Conservation (phyloP, 1,140 invertebrate species). For the Dinothrombium tinctorium region DNA sequence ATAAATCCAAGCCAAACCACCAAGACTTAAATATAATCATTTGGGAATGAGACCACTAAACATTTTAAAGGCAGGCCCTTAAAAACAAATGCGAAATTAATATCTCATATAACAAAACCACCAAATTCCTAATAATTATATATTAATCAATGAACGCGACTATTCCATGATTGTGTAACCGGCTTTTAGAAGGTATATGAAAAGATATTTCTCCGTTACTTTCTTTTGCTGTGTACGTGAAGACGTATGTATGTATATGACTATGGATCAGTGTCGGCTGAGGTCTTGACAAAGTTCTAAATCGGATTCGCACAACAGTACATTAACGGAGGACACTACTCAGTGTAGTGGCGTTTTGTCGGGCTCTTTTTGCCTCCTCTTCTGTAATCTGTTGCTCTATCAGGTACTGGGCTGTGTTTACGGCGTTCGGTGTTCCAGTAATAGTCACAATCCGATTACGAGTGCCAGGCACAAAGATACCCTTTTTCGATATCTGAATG, state of each 20-base stretch:
- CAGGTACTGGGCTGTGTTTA: constrained; percentile 68
- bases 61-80: no score
- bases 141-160: no score
- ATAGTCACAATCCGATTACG: constrained; percentile 91
- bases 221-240: no score
- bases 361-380: constrained; percentile 74
- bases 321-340: constrained; percentile 10
- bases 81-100: no score
- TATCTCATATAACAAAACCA: no score
- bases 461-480: constrained; percentile 81
- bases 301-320: neutral
- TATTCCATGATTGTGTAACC: no score
- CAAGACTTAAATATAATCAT: no score
- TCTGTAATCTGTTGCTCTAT: constrained; percentile 86
- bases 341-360: constrained; percentile 34
- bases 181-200: no score
- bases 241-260: neutral
- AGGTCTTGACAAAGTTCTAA: neutral
- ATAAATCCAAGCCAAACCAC: no score
- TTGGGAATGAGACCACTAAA: no score
- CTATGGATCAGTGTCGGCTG: neutral
- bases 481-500: constrained; percentile 96
- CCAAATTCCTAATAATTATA: no score
- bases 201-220: no score
- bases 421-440: constrained; percentile 58